These are phyloP conservation scores for Sebastes cheni DNA, from an alignment of 2,797 vertebrate genomes.

Conservation along the genomic window DNA sequence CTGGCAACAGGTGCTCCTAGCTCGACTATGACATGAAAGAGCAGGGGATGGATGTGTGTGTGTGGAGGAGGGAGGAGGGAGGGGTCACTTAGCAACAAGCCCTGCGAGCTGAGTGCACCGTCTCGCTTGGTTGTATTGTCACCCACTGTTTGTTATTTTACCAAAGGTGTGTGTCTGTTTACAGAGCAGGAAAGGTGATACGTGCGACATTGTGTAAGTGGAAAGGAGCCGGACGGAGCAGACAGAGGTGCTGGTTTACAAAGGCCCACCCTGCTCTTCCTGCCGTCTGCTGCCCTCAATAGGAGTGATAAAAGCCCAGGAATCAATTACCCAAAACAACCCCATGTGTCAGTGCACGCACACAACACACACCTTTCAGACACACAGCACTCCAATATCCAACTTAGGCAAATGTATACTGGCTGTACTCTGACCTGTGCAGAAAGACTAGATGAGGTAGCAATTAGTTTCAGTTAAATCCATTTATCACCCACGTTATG, in stretches of 20 bases:
- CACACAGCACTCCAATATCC: background rate
- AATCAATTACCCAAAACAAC: slow-evolving; percentile 50
- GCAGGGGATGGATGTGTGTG: slow-evolving; percentile 15
- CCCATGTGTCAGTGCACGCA: background rate
- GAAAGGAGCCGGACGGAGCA: slow-evolving; percentile 32
- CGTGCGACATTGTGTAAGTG: slow-evolving; percentile 57
- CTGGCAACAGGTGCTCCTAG: slow-evolving; percentile 69
- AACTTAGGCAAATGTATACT: background rate
- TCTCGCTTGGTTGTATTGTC: slow-evolving; percentile 35
- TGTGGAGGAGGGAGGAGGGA: background rate
- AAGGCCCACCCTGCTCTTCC: slow-evolving; percentile 42
- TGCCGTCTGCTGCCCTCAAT: slow-evolving; percentile 54
- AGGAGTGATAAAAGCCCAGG: slow-evolving; percentile 51
- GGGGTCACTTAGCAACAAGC: slow-evolving; percentile 72
- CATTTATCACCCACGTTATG: background rate
- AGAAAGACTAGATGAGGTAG: slow-evolving; percentile 25
- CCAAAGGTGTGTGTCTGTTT: slow-evolving; percentile 66
- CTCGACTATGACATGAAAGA: slow-evolving; percentile 48
- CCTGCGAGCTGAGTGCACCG: slow-evolving; percentile 19
- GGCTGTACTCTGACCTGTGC: background rate
- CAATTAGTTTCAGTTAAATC: background rate
- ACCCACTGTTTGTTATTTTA: slow-evolving; percentile 53
- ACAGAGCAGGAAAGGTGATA: slow-evolving; percentile 64
- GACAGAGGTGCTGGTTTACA: slow-evolving; percentile 51
- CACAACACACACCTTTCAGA: slow-evolving; percentile 8